Conservation (phyloP, 2,888 invertebrate species). For the Branchellion lobata region DNA sequence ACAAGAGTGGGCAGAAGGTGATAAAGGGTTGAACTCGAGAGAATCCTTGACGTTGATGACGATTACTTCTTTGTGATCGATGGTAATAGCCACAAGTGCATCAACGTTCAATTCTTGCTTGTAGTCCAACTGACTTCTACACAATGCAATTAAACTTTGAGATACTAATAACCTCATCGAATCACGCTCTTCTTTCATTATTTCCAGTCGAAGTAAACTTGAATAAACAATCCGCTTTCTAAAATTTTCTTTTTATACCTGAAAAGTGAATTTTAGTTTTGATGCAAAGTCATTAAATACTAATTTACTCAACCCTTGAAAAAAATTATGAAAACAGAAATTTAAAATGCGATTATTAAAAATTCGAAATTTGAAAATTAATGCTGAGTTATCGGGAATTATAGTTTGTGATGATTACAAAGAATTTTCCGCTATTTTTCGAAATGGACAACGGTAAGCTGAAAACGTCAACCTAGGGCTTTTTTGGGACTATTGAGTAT, state of each 20-base stretch:
- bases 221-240: neutral
- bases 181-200: slow-evolving; percentile 32
- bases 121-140: slow-evolving; percentile 39
- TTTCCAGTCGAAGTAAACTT: neutral
- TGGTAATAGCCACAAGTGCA: slow-evolving; percentile 43
- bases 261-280: neutral
- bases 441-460: no score
- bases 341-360: no score
- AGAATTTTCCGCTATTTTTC: no score
- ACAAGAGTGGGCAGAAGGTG: neutral
- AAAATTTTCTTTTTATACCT: neutral
- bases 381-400: no score
- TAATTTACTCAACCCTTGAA: no score
- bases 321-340: no score
- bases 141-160: slow-evolving; percentile 27
- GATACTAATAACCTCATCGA: slow-evolving; percentile 31
- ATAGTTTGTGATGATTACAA: no score
- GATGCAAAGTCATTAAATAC: neutral
- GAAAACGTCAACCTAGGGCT: no score
- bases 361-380: no score
- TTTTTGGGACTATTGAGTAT: no score
- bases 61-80: slow-evolving; percentile 43
- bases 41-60: slow-evolving; percentile 43
- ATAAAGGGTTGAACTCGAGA: neutral
- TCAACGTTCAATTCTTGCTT: slow-evolving; percentile 40